Conservation (phyloP, 2,113 vertebrate species). For the Mesitornis unicolor region DNA sequence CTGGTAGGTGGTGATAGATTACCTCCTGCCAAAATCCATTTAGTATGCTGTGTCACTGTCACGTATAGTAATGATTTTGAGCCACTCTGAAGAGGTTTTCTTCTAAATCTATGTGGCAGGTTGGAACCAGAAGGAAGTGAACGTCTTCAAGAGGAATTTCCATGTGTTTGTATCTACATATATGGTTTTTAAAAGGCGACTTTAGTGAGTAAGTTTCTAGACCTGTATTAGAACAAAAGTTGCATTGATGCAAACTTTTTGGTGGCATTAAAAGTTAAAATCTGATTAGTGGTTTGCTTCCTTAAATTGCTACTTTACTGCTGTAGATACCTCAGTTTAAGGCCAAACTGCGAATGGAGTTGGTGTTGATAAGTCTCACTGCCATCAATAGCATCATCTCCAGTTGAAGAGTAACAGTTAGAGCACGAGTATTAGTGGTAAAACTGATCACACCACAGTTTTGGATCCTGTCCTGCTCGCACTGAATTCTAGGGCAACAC, state of each 20-base stretch:
- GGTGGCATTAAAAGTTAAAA: background rate
- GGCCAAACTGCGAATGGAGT: slow-evolving; percentile 24
- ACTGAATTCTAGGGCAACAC: background rate
- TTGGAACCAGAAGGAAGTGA: background rate
- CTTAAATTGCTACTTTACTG: background rate
- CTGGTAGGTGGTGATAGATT: background rate
- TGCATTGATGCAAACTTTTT: background rate
- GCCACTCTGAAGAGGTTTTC: background rate
- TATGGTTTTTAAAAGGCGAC: background rate
- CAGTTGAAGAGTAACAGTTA: background rate
- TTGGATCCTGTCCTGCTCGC: background rate
- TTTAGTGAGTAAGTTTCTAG: background rate
- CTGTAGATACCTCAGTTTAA: background rate
- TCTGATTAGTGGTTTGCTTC: background rate
- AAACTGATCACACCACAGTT: background rate
- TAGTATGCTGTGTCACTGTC: background rate
- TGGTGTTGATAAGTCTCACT: slow-evolving; percentile 31
- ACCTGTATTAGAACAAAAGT: background rate
- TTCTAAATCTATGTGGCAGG: background rate
- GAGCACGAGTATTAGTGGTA: background rate
- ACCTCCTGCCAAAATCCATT: background rate
- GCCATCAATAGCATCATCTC: background rate
- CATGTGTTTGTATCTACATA: background rate
- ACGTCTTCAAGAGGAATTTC: background rate
- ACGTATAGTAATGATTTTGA: background rate